Evolutionary conservation across 2,797 vertebrate species (phyloP), one percentile per base, ranked within the genome.

Genomic region (Urophycis tenuis): DNA sequence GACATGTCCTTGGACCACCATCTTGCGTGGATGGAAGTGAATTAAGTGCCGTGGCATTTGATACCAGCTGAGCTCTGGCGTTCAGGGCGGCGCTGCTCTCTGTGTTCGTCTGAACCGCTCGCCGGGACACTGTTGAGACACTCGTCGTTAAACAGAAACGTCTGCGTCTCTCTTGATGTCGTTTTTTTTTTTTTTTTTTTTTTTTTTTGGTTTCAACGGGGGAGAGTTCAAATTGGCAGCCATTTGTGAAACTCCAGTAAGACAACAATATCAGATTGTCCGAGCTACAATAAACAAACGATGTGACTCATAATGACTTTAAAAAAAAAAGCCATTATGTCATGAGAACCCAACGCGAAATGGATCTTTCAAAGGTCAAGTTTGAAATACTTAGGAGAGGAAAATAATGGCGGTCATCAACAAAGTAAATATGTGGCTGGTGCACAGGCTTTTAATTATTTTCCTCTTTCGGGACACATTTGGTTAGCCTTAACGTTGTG

Each of bases 21-120:
- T 49, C 79, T 77, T 80, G 74, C 64, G 72, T 70, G 72, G 75
- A 73, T 73, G 30, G 72, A 74, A 82, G 70, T 69, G 17, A 78
- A 77, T 72, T 41, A 80, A 78, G 72, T 72, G 33, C 67, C 10
- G 71, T 72, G 74, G 77, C 72, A 25, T 72, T 25, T 69, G n/a
- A 25, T 39, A 35, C 1, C 15, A 22, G 33, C 71, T 34, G n/a
- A 34, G 10, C 10, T 60, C 5, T 1, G 8, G 53, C 25, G 53
- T 1, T 2, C 19, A n/a, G n/a, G n/a, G 7, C 53, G 1, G 1
- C 10, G n/a, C 22, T 60, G 53, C 53, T n/a, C 17, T 60, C 22
- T 60, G 49, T 6, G n/a, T n/a, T 6, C 9, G n/a, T 25, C 19
- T 60, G 19, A 7, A 60, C 49, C 10, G 49, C 22, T n/a, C 49